These are phyloP conservation scores for Trachelus stipa DNA, from an alignment of 2,888 invertebrate genomes.

Conservation along the genomic window DNA sequence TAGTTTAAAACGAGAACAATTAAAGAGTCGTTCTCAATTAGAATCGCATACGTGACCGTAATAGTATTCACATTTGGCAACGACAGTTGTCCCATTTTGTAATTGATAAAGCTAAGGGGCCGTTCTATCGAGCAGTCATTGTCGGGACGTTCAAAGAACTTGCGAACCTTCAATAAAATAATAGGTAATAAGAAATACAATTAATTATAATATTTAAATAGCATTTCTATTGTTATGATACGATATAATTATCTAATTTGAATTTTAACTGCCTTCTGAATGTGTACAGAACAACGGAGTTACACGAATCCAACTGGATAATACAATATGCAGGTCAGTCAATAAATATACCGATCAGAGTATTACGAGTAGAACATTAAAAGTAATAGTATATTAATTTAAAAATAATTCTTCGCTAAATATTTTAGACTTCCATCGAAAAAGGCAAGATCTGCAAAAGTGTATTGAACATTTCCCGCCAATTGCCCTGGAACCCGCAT, in stretches of 20 bases:
- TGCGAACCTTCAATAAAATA: not conserved
- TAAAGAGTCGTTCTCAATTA: constrained; percentile 1
- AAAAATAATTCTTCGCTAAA: not conserved
- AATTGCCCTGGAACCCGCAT: not conserved
- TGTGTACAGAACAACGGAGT: not conserved
- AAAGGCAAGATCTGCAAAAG: not conserved
- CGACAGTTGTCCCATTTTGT: not conserved
- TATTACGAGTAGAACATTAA: not conserved
- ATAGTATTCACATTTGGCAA: constrained; percentile 5
- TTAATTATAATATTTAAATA: not conserved
- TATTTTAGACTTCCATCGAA: not conserved
- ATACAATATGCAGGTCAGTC: not conserved
- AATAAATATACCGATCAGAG: not conserved
- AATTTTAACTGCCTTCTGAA: not conserved
- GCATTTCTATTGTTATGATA: not conserved
- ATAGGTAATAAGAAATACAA: not conserved
- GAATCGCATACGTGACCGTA: not conserved
- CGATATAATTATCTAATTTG: not conserved
- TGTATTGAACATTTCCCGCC: not conserved
- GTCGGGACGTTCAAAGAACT: not conserved
- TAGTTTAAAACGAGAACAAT: constrained; percentile 31
- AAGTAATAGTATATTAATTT: not conserved
- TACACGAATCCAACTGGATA: not conserved
- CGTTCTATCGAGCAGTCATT: not conserved
- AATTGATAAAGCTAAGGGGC: not conserved